phyloP scores from a whole-genome alignment of 2,888 invertebrate genomes.

The Anarsia innoxiella region DNA sequence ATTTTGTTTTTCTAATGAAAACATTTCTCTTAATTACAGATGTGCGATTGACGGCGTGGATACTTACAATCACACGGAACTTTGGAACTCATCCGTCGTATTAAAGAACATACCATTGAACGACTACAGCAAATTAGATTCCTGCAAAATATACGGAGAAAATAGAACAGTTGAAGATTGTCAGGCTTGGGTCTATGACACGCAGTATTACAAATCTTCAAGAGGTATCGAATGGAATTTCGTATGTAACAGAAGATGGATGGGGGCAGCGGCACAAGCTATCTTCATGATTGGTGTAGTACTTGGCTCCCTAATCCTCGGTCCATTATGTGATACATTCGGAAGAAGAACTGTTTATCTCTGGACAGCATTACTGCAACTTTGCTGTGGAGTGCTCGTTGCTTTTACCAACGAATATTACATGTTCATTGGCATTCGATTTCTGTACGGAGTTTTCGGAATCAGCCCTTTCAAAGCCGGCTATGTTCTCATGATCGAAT shows the following conservation, averaged over 20 bases:
- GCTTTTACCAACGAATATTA: constrained; percentile 85
- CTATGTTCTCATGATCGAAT: constrained; percentile 86
- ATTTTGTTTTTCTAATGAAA: too few relatives aligned
- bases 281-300: constrained; percentile 90
- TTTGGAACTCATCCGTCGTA: constrained; percentile 75
- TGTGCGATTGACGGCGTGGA: constrained; percentile 76
- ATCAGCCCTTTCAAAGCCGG: constrained; percentile 84
- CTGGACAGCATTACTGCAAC: constrained; percentile 82
- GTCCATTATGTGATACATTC: constrained; percentile 85
- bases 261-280: constrained; percentile 86
- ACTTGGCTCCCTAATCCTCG: constrained; percentile 84
- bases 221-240: constrained; percentile 89
- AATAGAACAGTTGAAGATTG: constrained; percentile 54
- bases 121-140: constrained; percentile 75
- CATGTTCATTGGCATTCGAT: constrained; percentile 79
- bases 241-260: constrained; percentile 87
- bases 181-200: constrained; percentile 81
- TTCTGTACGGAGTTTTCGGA: constrained; percentile 87
- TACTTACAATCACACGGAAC: constrained; percentile 55
- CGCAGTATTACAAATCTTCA: constrained; percentile 81
- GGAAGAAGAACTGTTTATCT: constrained; percentile 88
- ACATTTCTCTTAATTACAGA: constrained; percentile 60
- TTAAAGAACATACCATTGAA: constrained; percentile 74
- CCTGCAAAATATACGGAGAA: constrained; percentile 74
- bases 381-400: constrained; percentile 81